phyloP scores from a whole-genome alignment of 2,797 vertebrate genomes.

The Pangasius larnaudii region DNA sequence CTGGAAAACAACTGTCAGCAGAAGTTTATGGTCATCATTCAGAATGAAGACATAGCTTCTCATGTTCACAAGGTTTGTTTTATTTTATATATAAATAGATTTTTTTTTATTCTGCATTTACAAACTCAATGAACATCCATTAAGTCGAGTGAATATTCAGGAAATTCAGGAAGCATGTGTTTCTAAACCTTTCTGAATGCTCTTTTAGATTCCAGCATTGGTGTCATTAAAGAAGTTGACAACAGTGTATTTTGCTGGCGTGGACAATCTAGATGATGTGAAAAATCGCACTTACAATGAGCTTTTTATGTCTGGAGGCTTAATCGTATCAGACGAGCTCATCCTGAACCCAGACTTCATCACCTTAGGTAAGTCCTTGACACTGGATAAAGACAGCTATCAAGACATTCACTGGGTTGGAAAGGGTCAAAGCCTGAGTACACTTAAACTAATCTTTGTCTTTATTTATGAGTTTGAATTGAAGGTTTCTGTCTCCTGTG shows the following conservation, averaged over 20 bases:
- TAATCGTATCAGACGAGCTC: constrained; percentile 95
- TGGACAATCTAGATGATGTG: constrained; percentile 94
- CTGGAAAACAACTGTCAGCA: constrained; percentile 85
- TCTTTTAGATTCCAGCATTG: constrained; percentile 87
- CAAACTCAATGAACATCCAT: not conserved
- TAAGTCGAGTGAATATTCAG: not conserved
- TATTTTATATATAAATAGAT: not conserved
- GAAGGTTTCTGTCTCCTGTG: not conserved
- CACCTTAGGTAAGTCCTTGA: constrained; percentile 78
- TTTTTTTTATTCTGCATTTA: not conserved
- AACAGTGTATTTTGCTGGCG: constrained; percentile 95
- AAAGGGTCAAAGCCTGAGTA: not conserved
- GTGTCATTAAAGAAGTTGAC: constrained; percentile 91
- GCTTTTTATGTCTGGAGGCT: constrained; percentile 93
- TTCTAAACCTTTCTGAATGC: constrained; percentile 1
- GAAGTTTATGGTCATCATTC: constrained; percentile 96
- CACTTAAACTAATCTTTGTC: not conserved
- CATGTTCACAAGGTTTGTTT: constrained; percentile 91
- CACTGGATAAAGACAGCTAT: not conserved
- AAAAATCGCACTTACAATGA: constrained; percentile 98
- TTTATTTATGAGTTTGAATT: not conserved
- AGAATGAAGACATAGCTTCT: constrained; percentile 93
- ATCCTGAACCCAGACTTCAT: constrained; percentile 90
- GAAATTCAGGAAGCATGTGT: not conserved
- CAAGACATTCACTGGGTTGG: not conserved